Base-by-base conservation (phyloP, 2,113 vertebrate species). In the Octodon degus region DNA sequence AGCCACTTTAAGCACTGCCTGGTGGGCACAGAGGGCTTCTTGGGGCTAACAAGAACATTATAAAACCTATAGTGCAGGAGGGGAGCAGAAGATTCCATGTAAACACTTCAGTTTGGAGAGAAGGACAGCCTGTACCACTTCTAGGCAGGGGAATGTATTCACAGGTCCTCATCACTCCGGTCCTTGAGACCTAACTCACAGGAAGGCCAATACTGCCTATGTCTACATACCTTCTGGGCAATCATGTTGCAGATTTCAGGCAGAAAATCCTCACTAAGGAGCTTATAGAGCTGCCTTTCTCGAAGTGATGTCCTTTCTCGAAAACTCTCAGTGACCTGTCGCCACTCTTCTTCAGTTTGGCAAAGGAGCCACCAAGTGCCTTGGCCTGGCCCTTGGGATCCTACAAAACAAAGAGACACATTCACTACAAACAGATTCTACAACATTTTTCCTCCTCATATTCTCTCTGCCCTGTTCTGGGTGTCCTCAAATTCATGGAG, bases 221-320 rank as follows among this genome's bases (percentile, higher is more conserved):
- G 0, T 30, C 2, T 40, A 16, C 98, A 97, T 97, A 99, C 99
- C 99, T 99, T 99, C 98, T 99, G 99, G 93, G 99, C 99, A 86
- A 99, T 99, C 99, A 99, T 99, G 98, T 98, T 99, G 98, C 99
- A 99, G 98, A 99, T 99, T 98, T 99, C 99, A 1, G 99, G 99
- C 96, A 99, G 98, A 98, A 99, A 99, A 98, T 99, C 99, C 97
- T 99, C 99, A 94, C 99, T 99, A 98, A 99, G 99, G 97, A 99
- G 99, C 92, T 99, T 99, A 98, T 99, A 99, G 91, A 99, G 99
- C 97, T 99, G 99, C 72, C 99, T 98, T 97, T 99, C 99, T 98
- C 99, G 98, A 77, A 99, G 98, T 91, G 99, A 99, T 86, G 98
- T 98, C 97, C 99, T 99, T 97, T 99, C 99, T 98, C 99, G 99